Evolutionary conservation across 1,140 invertebrate genomes (phyloP).

Genomic region (Ctenoplectra terminalis): DNA sequence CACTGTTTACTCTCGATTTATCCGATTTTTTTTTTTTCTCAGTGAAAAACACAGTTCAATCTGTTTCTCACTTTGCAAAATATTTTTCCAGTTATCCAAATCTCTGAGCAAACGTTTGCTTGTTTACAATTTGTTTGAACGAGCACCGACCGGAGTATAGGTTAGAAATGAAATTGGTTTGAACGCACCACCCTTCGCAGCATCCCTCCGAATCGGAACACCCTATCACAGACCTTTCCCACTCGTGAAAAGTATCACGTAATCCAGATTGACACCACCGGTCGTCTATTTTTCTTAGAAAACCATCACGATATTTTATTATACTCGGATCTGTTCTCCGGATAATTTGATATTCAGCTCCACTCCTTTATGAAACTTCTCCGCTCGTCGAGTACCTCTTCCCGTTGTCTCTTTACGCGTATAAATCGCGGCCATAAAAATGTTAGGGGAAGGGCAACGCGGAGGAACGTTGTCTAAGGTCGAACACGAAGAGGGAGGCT

Average conservation of each 20-base stretch:
- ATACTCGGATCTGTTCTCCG: neutral
- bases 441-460: neutral
- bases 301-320: neutral
- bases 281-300: neutral
- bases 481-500: slow-evolving; percentile 26
- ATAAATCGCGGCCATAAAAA: neutral
- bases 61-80: too few relatives aligned
- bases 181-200: neutral
- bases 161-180: slow-evolving; percentile 12
- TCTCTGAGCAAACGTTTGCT: neutral
- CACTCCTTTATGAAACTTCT: neutral
- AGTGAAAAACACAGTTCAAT: too few relatives aligned
- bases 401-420: neutral
- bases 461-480: slow-evolving; percentile 14
- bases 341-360: neutral
- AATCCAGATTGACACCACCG: neutral
- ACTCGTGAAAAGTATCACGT: neutral
- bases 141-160: neutral
- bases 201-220: neutral
- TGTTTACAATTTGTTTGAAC: neutral
- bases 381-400: neutral
- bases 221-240: neutral
- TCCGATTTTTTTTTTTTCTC: too few relatives aligned
- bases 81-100: neutral
- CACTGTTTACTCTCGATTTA: neutral